Evolutionary conservation across 2,113 vertebrate species (phyloP), one percentile per base, ranked within the genome.

Genomic region (Oenanthe oenanthe): DNA sequence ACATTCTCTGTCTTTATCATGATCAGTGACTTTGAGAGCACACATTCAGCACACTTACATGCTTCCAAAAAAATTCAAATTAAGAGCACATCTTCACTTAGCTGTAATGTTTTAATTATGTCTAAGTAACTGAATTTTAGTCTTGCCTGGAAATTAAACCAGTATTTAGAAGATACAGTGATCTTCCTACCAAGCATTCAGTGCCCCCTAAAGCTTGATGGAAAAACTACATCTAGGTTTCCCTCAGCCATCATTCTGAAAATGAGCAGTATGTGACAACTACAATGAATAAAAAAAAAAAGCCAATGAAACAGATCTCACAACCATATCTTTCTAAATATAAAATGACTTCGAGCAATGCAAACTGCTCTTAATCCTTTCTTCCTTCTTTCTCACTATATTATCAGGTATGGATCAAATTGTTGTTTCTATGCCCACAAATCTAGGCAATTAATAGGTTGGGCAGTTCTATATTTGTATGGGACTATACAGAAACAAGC

Each of bases 181-280:
- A 84, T 68, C 29, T 51, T 83, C 67, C 67, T 71, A 81, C 16
- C 17, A 58, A 63, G 57, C 22, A 12, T 57, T 45, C 57, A 86
- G 57, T 77, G 89, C 93, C 85, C 91, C 91, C 93, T 89, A 94
- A 78, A 90, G 93, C 32, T 84, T 56, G 48, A 75, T 7, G 10
- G 82, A 48, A 78, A 92, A 91, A 87, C 43, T 96, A 84, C 89
- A 91, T 15, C 53, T 67, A 61, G 4, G 13, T 32, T 61, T 45
- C 28, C 34, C 21, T 63, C 71, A 75, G 82, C 20, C 57, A 80
- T 26, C 38, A 40, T 61, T 87, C 80, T 74, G 45, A 77, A 89
- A 85, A 86, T 50, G 12, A 1, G 2, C 6, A 91, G 43, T 20
- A 62, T 9, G 43, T 0, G 0, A 17, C 45, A 88, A 82, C 68